Conservation (phyloP, 2,113 vertebrate genomes). For the Ochotona princeps region DNA sequence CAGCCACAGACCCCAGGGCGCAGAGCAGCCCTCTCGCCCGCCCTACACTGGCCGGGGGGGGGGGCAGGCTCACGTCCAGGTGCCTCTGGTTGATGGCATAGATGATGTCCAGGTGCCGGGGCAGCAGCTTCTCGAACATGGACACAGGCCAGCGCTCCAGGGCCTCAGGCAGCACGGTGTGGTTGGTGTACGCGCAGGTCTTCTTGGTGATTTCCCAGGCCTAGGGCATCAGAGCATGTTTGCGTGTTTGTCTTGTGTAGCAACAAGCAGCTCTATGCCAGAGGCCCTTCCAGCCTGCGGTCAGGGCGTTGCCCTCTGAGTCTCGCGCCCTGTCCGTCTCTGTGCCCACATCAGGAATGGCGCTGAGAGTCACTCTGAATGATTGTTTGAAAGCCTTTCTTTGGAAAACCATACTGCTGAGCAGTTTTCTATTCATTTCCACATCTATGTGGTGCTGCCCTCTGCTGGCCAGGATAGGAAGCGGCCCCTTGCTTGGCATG, state of each 20-base stretch:
- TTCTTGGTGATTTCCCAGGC: conserved; percentile 93
- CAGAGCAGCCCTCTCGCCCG: background rate
- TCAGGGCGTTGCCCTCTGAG: background rate
- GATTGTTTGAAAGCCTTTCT: too few relatives aligned
- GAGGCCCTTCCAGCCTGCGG: background rate
- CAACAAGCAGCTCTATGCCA: background rate
- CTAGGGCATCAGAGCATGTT: conserved; percentile 71
- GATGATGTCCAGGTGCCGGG: conserved; percentile 91
- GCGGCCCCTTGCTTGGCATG: background rate
- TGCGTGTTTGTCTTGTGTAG: background rate
- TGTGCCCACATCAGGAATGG: background rate
- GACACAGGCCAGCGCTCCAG: conserved; percentile 92
- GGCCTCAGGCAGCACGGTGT: conserved; percentile 92
- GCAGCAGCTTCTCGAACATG: conserved; percentile 92
- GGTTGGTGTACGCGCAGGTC: conserved; percentile 94
- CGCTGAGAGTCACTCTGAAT: too few relatives aligned
- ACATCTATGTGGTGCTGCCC: background rate
- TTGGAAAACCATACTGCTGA: background rate
- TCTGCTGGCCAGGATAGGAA: background rate
- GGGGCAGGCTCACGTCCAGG: conserved; percentile 85
- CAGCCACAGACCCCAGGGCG: background rate
- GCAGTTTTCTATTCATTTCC: background rate
- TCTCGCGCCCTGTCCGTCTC: rapidly evolving
- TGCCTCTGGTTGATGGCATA: conserved; percentile 92
- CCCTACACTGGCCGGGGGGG: background rate